Base-by-base conservation (phyloP, 2,113 vertebrate genomes). In the Hippocampus abdominalis region DNA sequence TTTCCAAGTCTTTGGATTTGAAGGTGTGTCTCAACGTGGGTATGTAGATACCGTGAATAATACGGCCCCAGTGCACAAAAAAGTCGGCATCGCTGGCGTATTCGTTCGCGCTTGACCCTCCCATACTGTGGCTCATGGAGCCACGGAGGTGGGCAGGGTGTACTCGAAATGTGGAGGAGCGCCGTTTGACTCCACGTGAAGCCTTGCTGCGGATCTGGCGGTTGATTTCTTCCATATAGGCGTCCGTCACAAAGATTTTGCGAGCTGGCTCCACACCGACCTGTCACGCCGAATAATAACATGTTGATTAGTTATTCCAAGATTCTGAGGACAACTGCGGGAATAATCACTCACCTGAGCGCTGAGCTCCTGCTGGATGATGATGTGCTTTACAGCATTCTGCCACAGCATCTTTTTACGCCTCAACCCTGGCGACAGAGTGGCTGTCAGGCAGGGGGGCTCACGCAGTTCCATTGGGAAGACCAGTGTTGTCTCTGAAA, bases 201-300 rank as follows among this genome's bases (percentile, higher is more conserved):
- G 80, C 79, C 81, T 89, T 91, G 84, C 56, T 82, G 46, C 90
- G 83, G 66, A 93, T 93, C 81, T 93, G 91, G 32, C 40, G 76
- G 87, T 92, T 93, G 81, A 92, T 92, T 61, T 89, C 90, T 0
- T 90, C 75, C 53, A 93, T 91, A 78, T 92, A 91, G 51, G 89
- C 32, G 8, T 92, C 90, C 0, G 90, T 93, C 75, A 92, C 89
- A 54, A 83, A 79, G 60, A 93, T 91, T 70, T 90, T 89, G 0
- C 65, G 79, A 2, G 89, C 87, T 3, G 90, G 91, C 71, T 92
- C 91, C 44, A 91, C 77, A 36, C 88, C 91, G 23, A 82, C 85
- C 89, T 91, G 29, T 42, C 27, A 64, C 64, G 66, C 18, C 1
- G n/a, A 42, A 53, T 0, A 1, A 65, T 4, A 70, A 15, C 54